Base-by-base conservation (phyloP, 2,113 vertebrate species). In the Cephalopholis sonnerati region DNA sequence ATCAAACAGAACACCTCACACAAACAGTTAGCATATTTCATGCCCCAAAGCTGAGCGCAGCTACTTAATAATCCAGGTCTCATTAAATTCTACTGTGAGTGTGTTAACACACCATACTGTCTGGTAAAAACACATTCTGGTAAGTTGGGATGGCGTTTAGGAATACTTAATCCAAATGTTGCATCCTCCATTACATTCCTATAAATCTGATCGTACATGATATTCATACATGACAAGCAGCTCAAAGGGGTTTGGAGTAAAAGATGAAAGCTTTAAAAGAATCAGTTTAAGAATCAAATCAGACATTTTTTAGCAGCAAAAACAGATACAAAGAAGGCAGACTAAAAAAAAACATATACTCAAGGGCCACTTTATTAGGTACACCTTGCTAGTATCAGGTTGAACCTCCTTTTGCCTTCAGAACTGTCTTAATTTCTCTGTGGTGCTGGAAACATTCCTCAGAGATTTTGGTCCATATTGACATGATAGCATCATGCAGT, bases 1-100 rank as follows among this genome's bases (percentile, higher is more conserved):
- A 74, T 83, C 70, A 86, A 87, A 82, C 58, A 84, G 41, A 67
- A 61, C 65, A 79, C 71, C 84, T 85, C 72, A 50, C 57, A 74
- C 83, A 80, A 84, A 70, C 75, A 83, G 77, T 78, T 81, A 74
- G 70, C 76, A 81, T 84, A 83, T 86, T 84, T 59, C 48, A 64
- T 65, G 74, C 65, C 85, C 76, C 70, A 29, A 65, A 89, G 87
- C 87, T 65, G 54, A 83, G 41, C 1, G 25, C 68, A 72, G 75
- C 79, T 70, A 74, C 74, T 87, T 82, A 77, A 83, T 87, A 87
- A 81, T 85, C 75, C 85, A 85, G 74, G 79, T 79, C 81, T 88
- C 83, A 84, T 88, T 86, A 68, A 75, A 85, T 73, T 69, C 39
- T 75, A 39, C 66, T 73, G 57, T 36, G 61, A 29, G 65, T 32